phyloP scores from a whole-genome alignment of 2,113 vertebrate genomes.

The Megaceryle maxima region DNA sequence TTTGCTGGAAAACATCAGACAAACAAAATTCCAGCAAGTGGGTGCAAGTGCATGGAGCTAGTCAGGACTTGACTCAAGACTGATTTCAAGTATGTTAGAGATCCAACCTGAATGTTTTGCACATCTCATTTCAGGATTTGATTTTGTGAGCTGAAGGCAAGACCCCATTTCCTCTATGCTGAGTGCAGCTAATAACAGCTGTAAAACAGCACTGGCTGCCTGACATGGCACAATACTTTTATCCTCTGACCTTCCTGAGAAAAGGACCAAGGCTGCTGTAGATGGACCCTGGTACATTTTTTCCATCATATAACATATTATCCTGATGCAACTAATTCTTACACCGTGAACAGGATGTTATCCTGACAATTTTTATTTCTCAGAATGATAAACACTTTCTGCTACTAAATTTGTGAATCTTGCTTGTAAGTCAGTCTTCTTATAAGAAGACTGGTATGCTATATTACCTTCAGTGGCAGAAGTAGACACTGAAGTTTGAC shows the following conservation, averaged over 20 bases:
- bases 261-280: background rate
- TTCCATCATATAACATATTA: conserved; percentile 5
- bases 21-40: background rate
- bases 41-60: background rate
- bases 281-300: background rate
- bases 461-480: background rate
- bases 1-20: background rate
- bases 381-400: background rate
- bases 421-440: background rate
- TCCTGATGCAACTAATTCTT: background rate
- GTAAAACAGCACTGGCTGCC: conserved; percentile 40
- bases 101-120: background rate
- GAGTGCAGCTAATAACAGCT: conserved; percentile 15
- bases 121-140: background rate
- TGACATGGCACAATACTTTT: conserved; percentile 30
- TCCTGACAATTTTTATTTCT: background rate
- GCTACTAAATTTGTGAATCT: background rate
- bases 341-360: background rate
- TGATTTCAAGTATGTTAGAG: background rate
- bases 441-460: background rate
- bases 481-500: background rate
- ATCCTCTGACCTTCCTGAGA: conserved; percentile 57
- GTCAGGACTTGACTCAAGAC: background rate
- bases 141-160: background rate
- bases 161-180: background rate